These are phyloP conservation scores for Cacoxenus indagator DNA, from an alignment of 2,888 invertebrate species.

Conservation along the genomic window DNA sequence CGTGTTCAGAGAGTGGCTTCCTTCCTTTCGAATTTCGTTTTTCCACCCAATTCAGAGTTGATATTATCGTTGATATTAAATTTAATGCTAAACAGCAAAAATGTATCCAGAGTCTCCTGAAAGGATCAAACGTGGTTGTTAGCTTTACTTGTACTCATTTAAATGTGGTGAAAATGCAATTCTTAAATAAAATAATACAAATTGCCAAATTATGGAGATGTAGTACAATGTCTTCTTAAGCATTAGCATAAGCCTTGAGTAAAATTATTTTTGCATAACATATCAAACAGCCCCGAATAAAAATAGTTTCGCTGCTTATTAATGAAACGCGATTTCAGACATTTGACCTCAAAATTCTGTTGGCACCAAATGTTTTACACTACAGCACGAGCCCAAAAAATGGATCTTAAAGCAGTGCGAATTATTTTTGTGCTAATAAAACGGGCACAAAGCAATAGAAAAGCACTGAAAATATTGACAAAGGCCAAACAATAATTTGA, in stretches of 20 bases:
- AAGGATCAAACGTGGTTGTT: no score
- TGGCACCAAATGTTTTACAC: background rate
- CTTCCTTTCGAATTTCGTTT: background rate
- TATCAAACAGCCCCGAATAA: background rate
- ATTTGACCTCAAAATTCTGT: background rate
- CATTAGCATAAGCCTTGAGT: no score
- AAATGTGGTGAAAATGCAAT: no score
- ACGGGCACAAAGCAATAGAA: background rate
- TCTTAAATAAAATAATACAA: no score
- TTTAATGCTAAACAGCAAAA: no score
- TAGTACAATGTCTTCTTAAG: no score
- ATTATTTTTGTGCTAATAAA: background rate
- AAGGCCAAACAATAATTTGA: background rate
- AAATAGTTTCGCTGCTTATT: background rate
- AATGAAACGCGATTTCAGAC: background rate
- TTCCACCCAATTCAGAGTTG: background rate
- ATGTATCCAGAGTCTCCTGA: no score
- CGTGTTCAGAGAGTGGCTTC: no score
- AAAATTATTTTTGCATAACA: no score
- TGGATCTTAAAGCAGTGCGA: no score
- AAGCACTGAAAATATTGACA: background rate
- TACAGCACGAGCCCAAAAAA: background rate
- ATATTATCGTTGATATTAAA: background rate
- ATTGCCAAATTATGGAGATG: no score
- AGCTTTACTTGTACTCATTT: no score